Evolutionary conservation across 2,113 vertebrate genomes (phyloP).

Genomic region (Erythrolamprus reginae): DNA sequence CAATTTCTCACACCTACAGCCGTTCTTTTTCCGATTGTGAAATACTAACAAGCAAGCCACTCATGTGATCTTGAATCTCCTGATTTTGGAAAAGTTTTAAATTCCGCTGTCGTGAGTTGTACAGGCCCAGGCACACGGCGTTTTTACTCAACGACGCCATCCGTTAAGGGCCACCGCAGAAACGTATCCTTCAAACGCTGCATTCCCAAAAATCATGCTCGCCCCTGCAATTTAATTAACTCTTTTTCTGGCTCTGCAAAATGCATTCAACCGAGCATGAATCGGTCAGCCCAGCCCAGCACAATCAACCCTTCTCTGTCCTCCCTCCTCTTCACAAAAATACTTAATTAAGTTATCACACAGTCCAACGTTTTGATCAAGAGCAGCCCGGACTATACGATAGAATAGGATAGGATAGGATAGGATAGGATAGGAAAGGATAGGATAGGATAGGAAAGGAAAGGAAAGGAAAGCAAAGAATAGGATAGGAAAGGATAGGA

Average conservation of each 20-base stretch:
- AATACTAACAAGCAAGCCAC: not conserved
- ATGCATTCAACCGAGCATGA: not conserved
- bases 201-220: not conserved
- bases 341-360: not conserved
- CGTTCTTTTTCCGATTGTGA: not conserved
- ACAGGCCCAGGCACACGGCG: too few species aligned
- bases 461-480: too few species aligned
- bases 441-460: too few species aligned
- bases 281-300: not conserved
- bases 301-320: not conserved
- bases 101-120: not conserved
- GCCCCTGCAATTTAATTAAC: not conserved
- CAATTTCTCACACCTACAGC: not conserved
- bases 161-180: not conserved
- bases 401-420: too few species aligned
- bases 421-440: too few species aligned
- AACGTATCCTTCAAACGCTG: not conserved
- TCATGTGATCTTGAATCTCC: not conserved
- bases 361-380: not conserved
- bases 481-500: too few species aligned
- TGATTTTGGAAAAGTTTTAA: not conserved
- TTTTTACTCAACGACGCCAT: not conserved
- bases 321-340: not conserved
- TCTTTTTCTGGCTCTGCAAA: not conserved
- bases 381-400: not conserved